Evolutionary conservation across 1,140 invertebrate species (phyloP).

Genomic region (Pararge aegeria): DNA sequence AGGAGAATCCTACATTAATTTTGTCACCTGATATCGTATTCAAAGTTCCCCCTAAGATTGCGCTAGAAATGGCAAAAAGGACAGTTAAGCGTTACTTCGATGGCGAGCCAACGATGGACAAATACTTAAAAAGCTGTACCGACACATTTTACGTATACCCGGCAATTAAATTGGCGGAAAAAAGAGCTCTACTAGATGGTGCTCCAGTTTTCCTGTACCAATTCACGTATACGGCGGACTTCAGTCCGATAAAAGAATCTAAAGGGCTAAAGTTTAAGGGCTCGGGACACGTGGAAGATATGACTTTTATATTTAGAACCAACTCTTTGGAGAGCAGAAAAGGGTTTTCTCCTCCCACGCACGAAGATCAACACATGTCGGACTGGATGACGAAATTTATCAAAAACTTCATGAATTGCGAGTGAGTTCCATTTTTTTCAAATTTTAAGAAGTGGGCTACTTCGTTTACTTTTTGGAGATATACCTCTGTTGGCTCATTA

Average conservation of each 20-base stretch:
- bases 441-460: not conserved
- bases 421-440: constrained; percentile 36
- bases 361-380: constrained; percentile 35
- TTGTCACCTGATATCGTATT: constrained; percentile 41
- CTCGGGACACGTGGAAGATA: constrained; percentile 58
- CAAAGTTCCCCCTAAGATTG: constrained; percentile 25
- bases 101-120: constrained; percentile 37
- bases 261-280: constrained; percentile 40
- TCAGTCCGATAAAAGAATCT: constrained; percentile 42
- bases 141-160: constrained; percentile 56
- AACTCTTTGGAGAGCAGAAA: constrained; percentile 39
- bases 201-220: constrained; percentile 53
- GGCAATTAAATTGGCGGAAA: constrained; percentile 46
- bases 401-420: constrained; percentile 46
- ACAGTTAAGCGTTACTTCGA: constrained; percentile 48
- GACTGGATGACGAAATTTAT: constrained; percentile 49
- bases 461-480: too few relatives aligned
- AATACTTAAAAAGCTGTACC: constrained; percentile 45
- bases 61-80: constrained; percentile 32
- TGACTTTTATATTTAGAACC: constrained; percentile 53
- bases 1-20: constrained; percentile 38
- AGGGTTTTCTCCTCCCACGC: constrained; percentile 17
- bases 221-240: constrained; percentile 46
- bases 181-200: constrained; percentile 28
- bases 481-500: too few relatives aligned